Evolutionary conservation across 2,888 invertebrate species (phyloP).

Genomic region (Tetanocera ferruginea): DNA sequence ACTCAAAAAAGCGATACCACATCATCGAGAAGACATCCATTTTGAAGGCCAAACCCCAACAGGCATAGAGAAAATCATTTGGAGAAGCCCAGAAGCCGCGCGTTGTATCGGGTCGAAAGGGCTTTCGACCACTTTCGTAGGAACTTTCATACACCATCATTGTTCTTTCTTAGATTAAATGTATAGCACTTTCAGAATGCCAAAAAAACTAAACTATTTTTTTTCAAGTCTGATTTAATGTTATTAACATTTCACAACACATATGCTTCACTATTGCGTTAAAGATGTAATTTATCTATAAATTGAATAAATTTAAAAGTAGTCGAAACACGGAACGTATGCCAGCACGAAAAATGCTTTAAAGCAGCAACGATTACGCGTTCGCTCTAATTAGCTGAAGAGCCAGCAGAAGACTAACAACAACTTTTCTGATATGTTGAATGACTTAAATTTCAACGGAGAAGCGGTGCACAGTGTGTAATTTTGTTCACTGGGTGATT

Average conservation of each 20-base stretch:
- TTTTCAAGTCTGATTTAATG: no score
- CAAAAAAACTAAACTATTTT: no score
- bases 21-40: constrained; percentile 76
- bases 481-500: no score
- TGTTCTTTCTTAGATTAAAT: constrained; percentile 69
- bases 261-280: no score
- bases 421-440: neutral
- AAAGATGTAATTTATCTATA: no score
- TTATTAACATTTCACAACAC: no score
- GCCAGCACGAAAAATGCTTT: neutral
- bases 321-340: neutral
- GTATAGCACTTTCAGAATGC: constrained; percentile 49
- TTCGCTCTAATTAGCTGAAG: constrained; percentile 59
- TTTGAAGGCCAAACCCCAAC: constrained; percentile 84
- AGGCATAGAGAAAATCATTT: constrained; percentile 82
- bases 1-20: constrained; percentile 74
- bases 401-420: constrained; percentile 57
- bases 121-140: constrained; percentile 60
- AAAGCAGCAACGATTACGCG: constrained; percentile 36
- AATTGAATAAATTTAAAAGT: neutral
- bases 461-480: no score
- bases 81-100: constrained; percentile 81
- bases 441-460: neutral
- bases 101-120: constrained; percentile 60
- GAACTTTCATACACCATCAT: constrained; percentile 60